A percentile compares a stretch with the other conserved stretches of the same genome.
phyloP scores from a whole-genome alignment of 1,140 invertebrate species.

The Saccostrea echinata region DNA sequence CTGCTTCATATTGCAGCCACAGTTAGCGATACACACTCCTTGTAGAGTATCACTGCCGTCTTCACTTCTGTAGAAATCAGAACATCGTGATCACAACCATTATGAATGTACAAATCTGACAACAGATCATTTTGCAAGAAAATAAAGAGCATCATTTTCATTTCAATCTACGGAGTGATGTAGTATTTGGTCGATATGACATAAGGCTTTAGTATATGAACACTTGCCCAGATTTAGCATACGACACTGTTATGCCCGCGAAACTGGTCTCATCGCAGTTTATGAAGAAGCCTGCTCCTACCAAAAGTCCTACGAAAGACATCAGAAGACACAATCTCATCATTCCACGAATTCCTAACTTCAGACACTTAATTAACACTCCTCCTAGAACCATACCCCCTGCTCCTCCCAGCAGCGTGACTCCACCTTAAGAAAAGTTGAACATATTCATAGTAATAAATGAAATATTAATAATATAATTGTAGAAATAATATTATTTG shows the following conservation, averaged over 20 bases:
- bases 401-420: slow-evolving; percentile 58
- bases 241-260: slow-evolving; percentile 53
- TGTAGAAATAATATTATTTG: too few species aligned
- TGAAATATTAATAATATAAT: too few species aligned
- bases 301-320: slow-evolving; percentile 52
- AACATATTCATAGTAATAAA: too few species aligned
- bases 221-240: slow-evolving; percentile 1
- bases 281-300: slow-evolving; percentile 62
- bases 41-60: slow-evolving; percentile 26
- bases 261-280: slow-evolving; percentile 60
- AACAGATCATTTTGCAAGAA: neutral
- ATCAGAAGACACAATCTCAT: slow-evolving; percentile 52
- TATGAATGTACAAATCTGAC: neutral
- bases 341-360: slow-evolving; percentile 60
- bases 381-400: slow-evolving; percentile 65
- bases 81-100: neutral
- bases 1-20: slow-evolving; percentile 55
- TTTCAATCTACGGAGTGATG: too few species aligned
- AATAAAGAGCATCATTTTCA: neutral
- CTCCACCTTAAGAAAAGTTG: slow-evolving; percentile 52
- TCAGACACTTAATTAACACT: slow-evolving; percentile 59
- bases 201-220: neutral
- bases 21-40: slow-evolving; percentile 60
- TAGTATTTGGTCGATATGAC: neutral
- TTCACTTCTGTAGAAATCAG: slow-evolving; percentile 37